Evolutionary conservation across 2,888 invertebrate genomes (phyloP).

Genomic region (Campoletis raptor): DNA sequence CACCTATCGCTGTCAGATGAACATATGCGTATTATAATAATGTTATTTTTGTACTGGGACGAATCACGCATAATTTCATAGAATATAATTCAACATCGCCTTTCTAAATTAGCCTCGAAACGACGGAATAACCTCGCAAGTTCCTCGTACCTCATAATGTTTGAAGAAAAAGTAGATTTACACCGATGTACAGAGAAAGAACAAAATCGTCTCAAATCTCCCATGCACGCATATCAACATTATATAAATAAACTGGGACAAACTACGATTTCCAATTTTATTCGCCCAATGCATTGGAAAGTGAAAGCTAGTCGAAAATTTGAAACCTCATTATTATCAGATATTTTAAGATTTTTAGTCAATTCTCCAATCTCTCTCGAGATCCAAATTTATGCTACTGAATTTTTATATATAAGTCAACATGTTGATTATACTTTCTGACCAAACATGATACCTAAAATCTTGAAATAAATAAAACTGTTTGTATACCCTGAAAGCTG

Average conservation of each 20-base stretch:
- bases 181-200: background rate
- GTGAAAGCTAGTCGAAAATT: slow-evolving; percentile 9
- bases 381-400: background rate
- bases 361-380: background rate
- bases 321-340: background rate
- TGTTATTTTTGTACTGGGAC: slow-evolving; percentile 48
- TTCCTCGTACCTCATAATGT: slow-evolving; percentile 1
- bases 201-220: slow-evolving; percentile 5
- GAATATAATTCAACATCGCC: slow-evolving; percentile 70
- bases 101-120: slow-evolving; percentile 76
- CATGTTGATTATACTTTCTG: background rate
- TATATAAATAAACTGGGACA: background rate
- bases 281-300: background rate
- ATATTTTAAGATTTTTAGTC: background rate
- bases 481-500: background rate
- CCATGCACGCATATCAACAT: background rate
- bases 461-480: background rate
- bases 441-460: background rate
- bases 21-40: background rate
- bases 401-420: background rate
- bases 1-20: too few species aligned
- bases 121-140: slow-evolving; percentile 34
- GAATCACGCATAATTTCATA: slow-evolving; percentile 71
- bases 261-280: slow-evolving; percentile 17
- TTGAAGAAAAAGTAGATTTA: background rate